These are phyloP conservation scores for Rhynchotus rufescens DNA, from an alignment of 2,797 vertebrate species.

Conservation along the genomic window DNA sequence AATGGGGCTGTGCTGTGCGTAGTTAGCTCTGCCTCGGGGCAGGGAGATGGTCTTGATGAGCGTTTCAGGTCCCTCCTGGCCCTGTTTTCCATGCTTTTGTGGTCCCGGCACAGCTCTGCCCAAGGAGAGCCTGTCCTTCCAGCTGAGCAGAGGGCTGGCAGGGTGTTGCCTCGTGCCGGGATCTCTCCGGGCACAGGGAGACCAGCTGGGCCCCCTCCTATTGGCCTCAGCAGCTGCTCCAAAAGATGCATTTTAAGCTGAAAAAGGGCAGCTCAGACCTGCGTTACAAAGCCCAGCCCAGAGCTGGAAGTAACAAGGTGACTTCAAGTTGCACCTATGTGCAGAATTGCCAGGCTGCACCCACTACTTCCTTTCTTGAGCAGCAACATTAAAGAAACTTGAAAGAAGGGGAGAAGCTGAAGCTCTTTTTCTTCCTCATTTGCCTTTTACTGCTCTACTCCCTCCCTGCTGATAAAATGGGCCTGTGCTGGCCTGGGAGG, in stretches of 20 bases:
- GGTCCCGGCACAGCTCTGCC: neutral
- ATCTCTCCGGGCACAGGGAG: neutral
- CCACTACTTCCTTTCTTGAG: neutral
- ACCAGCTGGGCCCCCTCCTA: too few relatives aligned
- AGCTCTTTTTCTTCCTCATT: neutral
- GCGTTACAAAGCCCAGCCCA: slow-evolving; percentile 53
- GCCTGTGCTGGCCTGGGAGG: slow-evolving; percentile 47
- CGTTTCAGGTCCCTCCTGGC: slow-evolving; percentile 7
- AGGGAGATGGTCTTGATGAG: neutral
- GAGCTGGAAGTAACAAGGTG: slow-evolving; percentile 58
- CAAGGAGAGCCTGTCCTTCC: neutral
- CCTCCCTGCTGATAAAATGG: slow-evolving; percentile 29
- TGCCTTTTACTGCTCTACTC: neutral
- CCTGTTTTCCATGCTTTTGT: neutral
- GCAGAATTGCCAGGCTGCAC: neutral
- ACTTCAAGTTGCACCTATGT: slow-evolving; percentile 32
- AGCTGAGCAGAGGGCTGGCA: neutral
- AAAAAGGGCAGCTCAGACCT: neutral
- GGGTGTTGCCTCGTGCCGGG: neutral
- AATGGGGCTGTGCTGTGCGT: too few relatives aligned
- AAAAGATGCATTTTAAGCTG: slow-evolving; percentile 1
- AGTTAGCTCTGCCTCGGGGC: neutral
- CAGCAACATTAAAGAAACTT: slow-evolving; percentile 13
- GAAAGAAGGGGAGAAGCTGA: slow-evolving; percentile 12
- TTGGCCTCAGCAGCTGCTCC: neutral